These are phyloP conservation scores for Osmerus eperlanus DNA, from an alignment of 2,113 vertebrate genomes.

Conservation along the genomic window DNA sequence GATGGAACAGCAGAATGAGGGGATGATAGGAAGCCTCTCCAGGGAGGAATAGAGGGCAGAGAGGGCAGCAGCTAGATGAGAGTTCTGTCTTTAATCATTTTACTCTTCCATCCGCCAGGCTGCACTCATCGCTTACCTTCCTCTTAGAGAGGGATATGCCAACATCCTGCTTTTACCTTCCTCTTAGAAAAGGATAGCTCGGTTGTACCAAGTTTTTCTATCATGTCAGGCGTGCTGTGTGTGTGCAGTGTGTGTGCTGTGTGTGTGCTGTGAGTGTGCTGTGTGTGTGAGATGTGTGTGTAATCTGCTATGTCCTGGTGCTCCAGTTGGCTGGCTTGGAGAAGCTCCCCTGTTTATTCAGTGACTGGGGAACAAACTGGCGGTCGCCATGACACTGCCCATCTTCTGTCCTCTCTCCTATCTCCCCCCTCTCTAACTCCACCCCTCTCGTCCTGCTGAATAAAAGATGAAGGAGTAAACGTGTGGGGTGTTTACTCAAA, in stretches of 20 bases:
- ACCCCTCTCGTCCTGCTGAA: background rate
- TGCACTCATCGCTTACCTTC: background rate
- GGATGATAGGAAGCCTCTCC: slow-evolving; percentile 28
- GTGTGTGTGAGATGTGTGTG: too few relatives aligned
- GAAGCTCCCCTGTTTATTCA: too few relatives aligned
- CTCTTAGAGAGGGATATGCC: too few relatives aligned
- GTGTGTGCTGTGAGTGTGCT: too few relatives aligned
- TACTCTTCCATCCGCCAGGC: background rate
- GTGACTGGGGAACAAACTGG: too few relatives aligned
- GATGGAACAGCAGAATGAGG: slow-evolving; percentile 22
- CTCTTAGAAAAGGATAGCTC: too few relatives aligned
- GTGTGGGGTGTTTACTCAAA: background rate
- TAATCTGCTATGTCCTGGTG: too few relatives aligned
- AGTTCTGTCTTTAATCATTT: slow-evolving; percentile 6
- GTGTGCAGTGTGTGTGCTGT: too few relatives aligned
- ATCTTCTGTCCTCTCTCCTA: background rate
- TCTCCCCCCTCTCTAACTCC: background rate
- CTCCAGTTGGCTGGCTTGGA: background rate
- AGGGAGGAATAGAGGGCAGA: slow-evolving; percentile 48
- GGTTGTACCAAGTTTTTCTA: too few relatives aligned
- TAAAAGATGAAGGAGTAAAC: background rate
- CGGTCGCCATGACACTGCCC: background rate
- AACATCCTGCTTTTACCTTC: background rate
- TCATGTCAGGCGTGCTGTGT: too few relatives aligned
- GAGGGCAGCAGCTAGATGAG: slow-evolving; percentile 12